Conservation (phyloP, 2,888 invertebrate species). For the Monopis laevigella region DNA sequence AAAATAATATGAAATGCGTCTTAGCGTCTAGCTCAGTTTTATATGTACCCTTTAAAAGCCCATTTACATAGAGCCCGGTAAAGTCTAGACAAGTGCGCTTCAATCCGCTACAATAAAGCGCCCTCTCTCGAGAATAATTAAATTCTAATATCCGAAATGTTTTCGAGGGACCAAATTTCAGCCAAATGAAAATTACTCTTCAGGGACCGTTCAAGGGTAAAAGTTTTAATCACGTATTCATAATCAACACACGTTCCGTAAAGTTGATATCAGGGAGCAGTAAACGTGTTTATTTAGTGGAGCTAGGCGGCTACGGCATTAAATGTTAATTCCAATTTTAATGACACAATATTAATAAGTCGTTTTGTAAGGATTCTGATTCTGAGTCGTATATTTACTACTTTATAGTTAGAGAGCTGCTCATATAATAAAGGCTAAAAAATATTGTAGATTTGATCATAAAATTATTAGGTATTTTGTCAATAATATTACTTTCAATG, state of each 20-base stretch:
- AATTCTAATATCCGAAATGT: slow-evolving; percentile 5
- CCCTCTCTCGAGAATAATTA: slow-evolving; percentile 2
- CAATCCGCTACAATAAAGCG: slow-evolving; percentile 1
- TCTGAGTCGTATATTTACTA: no score
- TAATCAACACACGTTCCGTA: slow-evolving; percentile 7
- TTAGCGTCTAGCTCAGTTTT: no score
- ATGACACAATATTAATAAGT: not conserved
- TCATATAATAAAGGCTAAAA: no score
- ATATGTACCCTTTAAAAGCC: no score
- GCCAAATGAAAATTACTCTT: slow-evolving; percentile 5
- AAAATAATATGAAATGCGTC: no score
- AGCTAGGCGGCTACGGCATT: not conserved
- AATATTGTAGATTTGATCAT: no score
- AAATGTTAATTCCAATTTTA: not conserved
- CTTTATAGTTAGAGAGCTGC: no score
- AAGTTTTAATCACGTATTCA: slow-evolving; percentile 8
- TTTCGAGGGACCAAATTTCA: not conserved
- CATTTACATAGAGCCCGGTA: no score
- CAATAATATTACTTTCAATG: no score
- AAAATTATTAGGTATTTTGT: no score
- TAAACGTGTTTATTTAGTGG: slow-evolving; percentile 7
- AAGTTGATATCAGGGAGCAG: slow-evolving; percentile 4
- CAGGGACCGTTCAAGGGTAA: slow-evolving; percentile 5
- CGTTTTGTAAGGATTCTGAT: not conserved
- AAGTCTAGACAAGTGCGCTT: slow-evolving; percentile 4